Base-by-base conservation (phyloP, 2,888 invertebrate species). In the Pollenia labialis region DNA sequence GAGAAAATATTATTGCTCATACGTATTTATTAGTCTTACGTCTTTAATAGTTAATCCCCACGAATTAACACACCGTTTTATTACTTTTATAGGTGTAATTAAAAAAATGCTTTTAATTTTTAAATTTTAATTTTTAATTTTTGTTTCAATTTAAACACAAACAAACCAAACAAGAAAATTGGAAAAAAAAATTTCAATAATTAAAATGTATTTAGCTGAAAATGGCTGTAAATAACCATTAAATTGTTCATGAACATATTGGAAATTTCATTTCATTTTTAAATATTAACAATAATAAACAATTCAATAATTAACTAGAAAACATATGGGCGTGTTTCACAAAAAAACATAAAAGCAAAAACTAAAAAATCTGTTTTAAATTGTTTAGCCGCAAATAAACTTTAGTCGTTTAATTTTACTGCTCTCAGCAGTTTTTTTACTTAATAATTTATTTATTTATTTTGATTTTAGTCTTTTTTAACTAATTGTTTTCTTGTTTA, bases 301-400 rank as follows among this genome's bases (percentile, higher is more conserved):
- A 74, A 58, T 72, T 46, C 14, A 64, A 64, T 64, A 74, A 74
- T 74, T 58, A 74, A 74, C 44, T 74, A 7, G 11, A 12, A 48
- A 58, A 32, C 58, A 58, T 8, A 40, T n/a, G 58, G 58, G 58
- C 58, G 32, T 14, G 4, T 32, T 56, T 18, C 12, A 8, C 9
- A 56, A 23, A 56, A 56, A 56, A 56, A 23, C 2, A 10, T 23
- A 32, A 32, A 32, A 32, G 32, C 16, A 10, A 62, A 32, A 14
- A 40, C 6, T 40, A 23, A 58, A 64, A 64, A 64, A 46, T 62
- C 62, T 62, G 62, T 44, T 62, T 62, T 44, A 18, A 64, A 64
- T 64, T 64, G 46, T 46, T 64, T 64, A 12, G 64, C 44, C 46
- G 18, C 44, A 44, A 64, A 64, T 14, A 58, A 58, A 40, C 8